Evolutionary conservation across 2,797 vertebrate genomes (phyloP).

Genomic region (Rhinogobio ventralis): DNA sequence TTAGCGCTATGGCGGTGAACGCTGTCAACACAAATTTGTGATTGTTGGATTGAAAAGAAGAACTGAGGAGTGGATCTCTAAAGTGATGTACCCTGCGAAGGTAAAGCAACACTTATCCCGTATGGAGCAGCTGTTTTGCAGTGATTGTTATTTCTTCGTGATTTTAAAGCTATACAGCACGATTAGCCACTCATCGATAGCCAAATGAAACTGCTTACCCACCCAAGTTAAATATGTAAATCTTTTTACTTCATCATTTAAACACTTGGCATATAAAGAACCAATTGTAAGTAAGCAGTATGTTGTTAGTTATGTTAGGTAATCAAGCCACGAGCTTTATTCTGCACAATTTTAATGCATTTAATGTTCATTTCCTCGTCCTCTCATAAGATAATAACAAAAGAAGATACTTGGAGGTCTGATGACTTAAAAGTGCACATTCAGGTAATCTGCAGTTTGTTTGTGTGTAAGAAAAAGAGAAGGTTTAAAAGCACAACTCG

Average conservation of each 20-base stretch:
- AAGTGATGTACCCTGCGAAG: slow-evolving; percentile 74
- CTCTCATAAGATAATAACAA: slow-evolving; percentile 81
- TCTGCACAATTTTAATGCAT: neutral
- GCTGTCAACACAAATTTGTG: slow-evolving; percentile 53
- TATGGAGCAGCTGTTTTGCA: neutral
- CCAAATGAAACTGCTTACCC: neutral
- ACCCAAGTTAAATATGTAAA: neutral
- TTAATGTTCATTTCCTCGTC: neutral
- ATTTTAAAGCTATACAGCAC: neutral
- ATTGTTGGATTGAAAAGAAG: neutral
- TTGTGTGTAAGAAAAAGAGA: slow-evolving; percentile 1
- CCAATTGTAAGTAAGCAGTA: neutral
- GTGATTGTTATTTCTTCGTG: neutral
- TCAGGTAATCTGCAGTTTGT: slow-evolving; percentile 72
- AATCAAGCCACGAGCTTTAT: neutral
- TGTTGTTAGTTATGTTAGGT: neutral
- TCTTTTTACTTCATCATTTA: neutral
- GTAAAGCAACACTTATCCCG: slow-evolving; percentile 56
- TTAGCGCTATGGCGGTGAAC: slow-evolving; percentile 71
- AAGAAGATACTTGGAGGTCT: slow-evolving; percentile 94
- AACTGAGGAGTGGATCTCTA: neutral
- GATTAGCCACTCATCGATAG: slow-evolving; percentile 12
- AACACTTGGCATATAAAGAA: neutral
- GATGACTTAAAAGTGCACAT: slow-evolving; percentile 88
- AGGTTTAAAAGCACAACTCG: neutral